A percentile compares a stretch with the other conserved stretches of the same genome.
Evolutionary conservation across 2,888 invertebrate species (phyloP).

Genomic region (Agonum fuliginosum): DNA sequence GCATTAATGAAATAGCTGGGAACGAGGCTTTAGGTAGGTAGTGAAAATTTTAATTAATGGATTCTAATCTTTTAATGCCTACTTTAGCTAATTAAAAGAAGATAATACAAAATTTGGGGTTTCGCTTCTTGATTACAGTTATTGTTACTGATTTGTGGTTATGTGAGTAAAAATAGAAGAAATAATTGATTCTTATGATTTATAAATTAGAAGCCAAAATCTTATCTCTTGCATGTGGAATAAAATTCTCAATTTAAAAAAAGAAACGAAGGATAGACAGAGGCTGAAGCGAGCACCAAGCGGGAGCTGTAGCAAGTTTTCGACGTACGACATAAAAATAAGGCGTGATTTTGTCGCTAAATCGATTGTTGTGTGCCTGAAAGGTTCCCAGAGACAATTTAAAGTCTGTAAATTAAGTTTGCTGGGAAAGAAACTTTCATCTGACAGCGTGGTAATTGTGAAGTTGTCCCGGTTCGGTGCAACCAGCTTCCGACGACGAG

Average conservation of each 20-base stretch:
- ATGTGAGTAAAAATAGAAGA: too few species aligned
- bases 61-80: too few species aligned
- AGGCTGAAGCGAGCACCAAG: background rate
- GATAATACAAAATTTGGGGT: too few species aligned
- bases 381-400: constrained; percentile 67
- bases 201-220: constrained; percentile 1
- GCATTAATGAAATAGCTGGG: too few species aligned
- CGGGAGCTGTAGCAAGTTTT: constrained; percentile 37
- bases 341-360: constrained; percentile 63
- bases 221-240: background rate
- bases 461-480: constrained; percentile 65
- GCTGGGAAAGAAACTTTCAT: constrained; percentile 67
- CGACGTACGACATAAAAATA: constrained; percentile 55
- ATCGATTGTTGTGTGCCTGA: constrained; percentile 67
- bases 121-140: too few species aligned
- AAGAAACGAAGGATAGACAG: background rate
- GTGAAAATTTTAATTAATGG: too few species aligned
- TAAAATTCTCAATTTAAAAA: constrained; percentile 57
- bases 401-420: constrained; percentile 69
- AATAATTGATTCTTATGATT: background rate
- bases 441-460: constrained; percentile 68
- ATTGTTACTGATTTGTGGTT: too few species aligned
- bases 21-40: too few species aligned
- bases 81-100: too few species aligned
- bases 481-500: constrained; percentile 11